A percentile compares a stretch with the other conserved stretches of the same genome.
phyloP scores from a whole-genome alignment of 2,113 vertebrate genomes.

The Chloroceryle aenea region DNA sequence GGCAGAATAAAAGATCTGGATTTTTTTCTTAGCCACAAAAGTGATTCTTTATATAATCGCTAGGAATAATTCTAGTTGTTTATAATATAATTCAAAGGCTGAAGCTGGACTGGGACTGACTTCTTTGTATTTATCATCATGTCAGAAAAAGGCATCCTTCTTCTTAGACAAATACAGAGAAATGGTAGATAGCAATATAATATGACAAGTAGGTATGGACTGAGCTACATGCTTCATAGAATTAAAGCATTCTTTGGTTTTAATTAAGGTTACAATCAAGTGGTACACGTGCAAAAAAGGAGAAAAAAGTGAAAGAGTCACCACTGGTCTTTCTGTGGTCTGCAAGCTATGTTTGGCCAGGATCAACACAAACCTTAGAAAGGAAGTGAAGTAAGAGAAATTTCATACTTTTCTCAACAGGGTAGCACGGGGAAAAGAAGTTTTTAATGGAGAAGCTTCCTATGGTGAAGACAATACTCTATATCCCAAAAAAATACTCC shows the following conservation, averaged over 20 bases:
- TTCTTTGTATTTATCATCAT: background rate
- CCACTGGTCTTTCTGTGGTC: background rate
- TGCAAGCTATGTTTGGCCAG: background rate
- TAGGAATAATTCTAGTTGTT: background rate
- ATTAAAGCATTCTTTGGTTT: background rate
- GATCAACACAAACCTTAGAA: background rate
- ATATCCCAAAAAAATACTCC: background rate
- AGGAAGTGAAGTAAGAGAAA: background rate
- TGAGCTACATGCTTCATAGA: background rate
- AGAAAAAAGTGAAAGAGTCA: background rate
- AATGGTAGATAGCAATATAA: background rate
- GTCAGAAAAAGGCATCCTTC: background rate
- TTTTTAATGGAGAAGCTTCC: background rate
- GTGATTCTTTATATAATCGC: background rate
- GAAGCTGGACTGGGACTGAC: background rate
- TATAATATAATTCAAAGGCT: background rate
- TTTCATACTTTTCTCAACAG: background rate
- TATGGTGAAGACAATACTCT: background rate
- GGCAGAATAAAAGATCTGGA: background rate
- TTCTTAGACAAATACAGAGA: background rate
- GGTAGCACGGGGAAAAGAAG: background rate
- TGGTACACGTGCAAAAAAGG: background rate
- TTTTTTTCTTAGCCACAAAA: background rate
- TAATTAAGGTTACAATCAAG: background rate
- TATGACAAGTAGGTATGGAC: background rate